These are phyloP conservation scores for Bombus polaris DNA, from an alignment of 1,140 invertebrate genomes.

Conservation along the genomic window DNA sequence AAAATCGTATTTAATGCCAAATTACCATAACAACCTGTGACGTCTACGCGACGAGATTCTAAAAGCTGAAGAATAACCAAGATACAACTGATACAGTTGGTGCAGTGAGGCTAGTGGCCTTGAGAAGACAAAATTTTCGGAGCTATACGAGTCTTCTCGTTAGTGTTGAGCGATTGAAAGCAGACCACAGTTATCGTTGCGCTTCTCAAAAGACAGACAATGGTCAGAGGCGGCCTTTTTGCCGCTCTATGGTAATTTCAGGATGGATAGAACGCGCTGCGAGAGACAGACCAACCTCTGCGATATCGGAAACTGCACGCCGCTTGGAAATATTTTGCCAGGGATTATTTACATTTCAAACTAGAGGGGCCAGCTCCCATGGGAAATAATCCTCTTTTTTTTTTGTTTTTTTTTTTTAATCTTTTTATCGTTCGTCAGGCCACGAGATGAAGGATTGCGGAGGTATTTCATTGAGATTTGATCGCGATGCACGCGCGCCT, in stretches of 20 bases:
- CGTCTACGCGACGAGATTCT: no score
- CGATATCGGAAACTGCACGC: constrained; percentile 27
- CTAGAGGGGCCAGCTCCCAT: background rate
- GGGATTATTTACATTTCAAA: constrained; percentile 51
- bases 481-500: background rate
- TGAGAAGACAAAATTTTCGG: background rate
- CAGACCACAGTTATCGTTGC: constrained; percentile 49
- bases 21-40: no score
- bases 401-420: background rate
- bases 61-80: no score
- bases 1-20: no score
- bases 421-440: background rate
- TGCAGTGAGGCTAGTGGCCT: no score
- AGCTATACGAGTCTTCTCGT: constrained; percentile 41
- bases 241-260: constrained; percentile 31
- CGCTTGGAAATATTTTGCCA: constrained; percentile 27
- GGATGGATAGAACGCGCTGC: constrained; percentile 23
- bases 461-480: constrained; percentile 3
- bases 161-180: constrained; percentile 62
- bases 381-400: background rate
- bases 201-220: constrained; percentile 53
- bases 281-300: constrained; percentile 11
- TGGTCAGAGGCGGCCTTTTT: constrained; percentile 2
- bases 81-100: no score
- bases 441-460: background rate